Conservation (phyloP, 2,113 vertebrate species). For the Dryoscopus gambensis region DNA sequence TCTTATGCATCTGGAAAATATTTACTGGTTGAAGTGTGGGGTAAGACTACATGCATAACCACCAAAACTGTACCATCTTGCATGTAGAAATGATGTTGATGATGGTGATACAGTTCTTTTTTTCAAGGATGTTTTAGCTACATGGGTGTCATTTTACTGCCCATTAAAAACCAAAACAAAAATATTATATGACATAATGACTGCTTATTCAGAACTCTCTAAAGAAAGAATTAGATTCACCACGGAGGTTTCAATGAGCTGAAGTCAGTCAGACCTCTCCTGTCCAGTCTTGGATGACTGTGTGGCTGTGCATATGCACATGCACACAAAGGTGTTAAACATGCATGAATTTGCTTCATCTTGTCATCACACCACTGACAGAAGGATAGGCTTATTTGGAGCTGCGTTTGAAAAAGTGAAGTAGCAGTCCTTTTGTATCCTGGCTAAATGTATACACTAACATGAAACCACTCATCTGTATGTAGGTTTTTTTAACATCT, state of each 20-base stretch:
- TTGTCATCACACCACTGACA: neutral
- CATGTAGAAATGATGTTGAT: neutral
- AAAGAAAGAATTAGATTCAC: neutral
- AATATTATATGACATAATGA: neutral
- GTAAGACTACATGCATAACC: neutral
- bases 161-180: neutral
- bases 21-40: neutral
- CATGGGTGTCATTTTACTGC: neutral
- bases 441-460: neutral
- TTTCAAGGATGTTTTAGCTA: neutral
- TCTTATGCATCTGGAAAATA: slow-evolving; percentile 3
- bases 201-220: neutral
- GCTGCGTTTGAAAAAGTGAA: neutral
- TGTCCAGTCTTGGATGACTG: neutral
- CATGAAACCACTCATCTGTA: neutral
- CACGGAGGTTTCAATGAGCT: neutral
- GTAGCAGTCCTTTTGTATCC: neutral
- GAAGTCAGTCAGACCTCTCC: neutral
- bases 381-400: neutral
- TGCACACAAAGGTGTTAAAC: neutral
- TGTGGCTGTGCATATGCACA: neutral
- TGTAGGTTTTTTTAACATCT: neutral
- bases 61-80: neutral
- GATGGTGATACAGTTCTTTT: neutral
- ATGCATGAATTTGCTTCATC: neutral